phyloP scores from a whole-genome alignment of 2,797 vertebrate species.

The Microchirus variegatus region DNA sequence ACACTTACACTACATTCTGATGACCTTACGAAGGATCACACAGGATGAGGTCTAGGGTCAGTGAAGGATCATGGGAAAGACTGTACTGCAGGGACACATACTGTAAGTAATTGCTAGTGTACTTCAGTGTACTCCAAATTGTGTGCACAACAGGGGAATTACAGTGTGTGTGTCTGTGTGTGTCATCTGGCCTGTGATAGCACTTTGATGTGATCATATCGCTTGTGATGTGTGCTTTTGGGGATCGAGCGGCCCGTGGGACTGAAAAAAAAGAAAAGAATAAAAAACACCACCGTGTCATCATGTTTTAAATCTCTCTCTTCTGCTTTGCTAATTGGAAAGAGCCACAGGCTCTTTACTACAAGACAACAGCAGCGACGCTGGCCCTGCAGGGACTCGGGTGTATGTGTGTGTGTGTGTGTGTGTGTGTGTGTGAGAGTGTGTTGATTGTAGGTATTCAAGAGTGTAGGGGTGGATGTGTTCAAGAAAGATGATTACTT shows the following conservation, averaged over 20 bases:
- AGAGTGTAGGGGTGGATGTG: conserved; percentile 41
- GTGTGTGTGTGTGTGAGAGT: conserved; percentile 1
- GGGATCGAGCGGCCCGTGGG: conserved; percentile 65
- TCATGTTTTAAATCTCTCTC: conserved; percentile 75
- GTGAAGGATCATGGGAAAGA: too few relatives aligned
- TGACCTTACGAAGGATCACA: too few relatives aligned
- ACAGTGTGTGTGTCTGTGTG: conserved; percentile 14
- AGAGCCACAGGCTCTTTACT: conserved; percentile 64
- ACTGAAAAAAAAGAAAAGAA: conserved; percentile 67
- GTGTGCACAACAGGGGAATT: not conserved
- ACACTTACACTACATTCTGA: too few relatives aligned
- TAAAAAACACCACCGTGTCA: conserved; percentile 74
- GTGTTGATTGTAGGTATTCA: conserved; percentile 45
- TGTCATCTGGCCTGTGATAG: conserved; percentile 59
- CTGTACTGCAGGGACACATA: too few relatives aligned
- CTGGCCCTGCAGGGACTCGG: conserved; percentile 52
- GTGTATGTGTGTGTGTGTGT: conserved; percentile 24
- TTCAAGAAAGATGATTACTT: conserved; percentile 55
- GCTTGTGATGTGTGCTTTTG: conserved; percentile 74
- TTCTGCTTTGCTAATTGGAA: conserved; percentile 79
- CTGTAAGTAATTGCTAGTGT: not conserved
- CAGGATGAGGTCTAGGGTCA: too few relatives aligned
- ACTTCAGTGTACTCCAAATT: conserved; percentile 7
- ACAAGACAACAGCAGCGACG: conserved; percentile 66
- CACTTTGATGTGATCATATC: conserved; percentile 76